These are phyloP conservation scores for Plumapathes pennacea DNA, from an alignment of 92 coral and sea anemone species.

Conservation along the genomic window DNA sequence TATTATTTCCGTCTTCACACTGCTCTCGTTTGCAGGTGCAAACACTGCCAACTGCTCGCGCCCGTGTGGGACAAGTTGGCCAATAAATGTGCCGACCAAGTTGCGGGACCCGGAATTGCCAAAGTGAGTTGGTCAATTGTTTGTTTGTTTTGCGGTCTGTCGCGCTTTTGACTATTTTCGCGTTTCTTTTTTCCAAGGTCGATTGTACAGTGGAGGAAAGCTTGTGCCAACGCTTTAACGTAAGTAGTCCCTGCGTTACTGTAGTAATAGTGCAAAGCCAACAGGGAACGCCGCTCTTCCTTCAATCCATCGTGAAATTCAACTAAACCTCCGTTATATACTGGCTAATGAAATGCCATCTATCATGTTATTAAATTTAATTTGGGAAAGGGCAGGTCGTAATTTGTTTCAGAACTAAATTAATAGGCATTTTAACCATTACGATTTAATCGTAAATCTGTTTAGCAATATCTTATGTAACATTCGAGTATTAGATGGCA, in stretches of 20 bases:
- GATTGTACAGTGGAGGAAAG: slow-evolving; percentile 73
- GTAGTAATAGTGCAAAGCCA: too few species aligned
- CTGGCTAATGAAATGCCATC: too few species aligned
- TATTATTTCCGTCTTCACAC: not conserved
- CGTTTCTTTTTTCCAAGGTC: slow-evolving; percentile 29
- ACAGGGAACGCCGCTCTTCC: too few species aligned
- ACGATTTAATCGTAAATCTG: too few species aligned
- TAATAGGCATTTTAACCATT: too few species aligned
- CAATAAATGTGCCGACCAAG: slow-evolving; percentile 78
- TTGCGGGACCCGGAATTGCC: slow-evolving; percentile 84
- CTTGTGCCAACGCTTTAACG: slow-evolving; percentile 71
- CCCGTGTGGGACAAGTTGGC: slow-evolving; percentile 87
- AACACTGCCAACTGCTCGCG: slow-evolving; percentile 66
- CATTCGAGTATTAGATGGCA: too few species aligned
- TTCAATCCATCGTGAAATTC: too few species aligned
- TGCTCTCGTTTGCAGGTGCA: slow-evolving; percentile 52
- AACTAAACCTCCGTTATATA: too few species aligned
- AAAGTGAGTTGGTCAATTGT: slow-evolving; percentile 32
- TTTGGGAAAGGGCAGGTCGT: too few species aligned
- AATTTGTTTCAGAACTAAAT: too few species aligned
- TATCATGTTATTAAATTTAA: too few species aligned
- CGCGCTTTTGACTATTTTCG: not conserved
- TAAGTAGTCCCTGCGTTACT: slow-evolving; percentile 26
- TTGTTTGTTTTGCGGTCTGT: not conserved
- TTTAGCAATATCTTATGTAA: too few species aligned